Conservation (phyloP, 1,140 invertebrate species). For the Bactericera cockerelli region DNA sequence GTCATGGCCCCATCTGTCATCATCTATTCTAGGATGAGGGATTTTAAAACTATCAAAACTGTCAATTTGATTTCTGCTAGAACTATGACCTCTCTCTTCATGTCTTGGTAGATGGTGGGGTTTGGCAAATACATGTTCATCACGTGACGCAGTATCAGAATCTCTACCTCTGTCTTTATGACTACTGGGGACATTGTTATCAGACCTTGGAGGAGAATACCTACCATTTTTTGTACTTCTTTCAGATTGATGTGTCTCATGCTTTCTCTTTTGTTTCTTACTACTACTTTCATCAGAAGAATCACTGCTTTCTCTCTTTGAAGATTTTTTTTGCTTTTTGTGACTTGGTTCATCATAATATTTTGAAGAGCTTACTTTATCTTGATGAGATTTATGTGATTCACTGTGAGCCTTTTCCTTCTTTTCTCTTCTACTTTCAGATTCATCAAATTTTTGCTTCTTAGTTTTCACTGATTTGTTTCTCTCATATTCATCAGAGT, state of each 20-base stretch:
- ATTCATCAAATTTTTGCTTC: too few relatives aligned
- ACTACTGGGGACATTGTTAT: neutral
- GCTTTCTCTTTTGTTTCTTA: neutral
- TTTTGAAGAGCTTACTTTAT: neutral
- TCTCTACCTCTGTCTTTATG: neutral
- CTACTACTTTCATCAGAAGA: neutral
- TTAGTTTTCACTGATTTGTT: neutral
- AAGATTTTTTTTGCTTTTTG: neutral
- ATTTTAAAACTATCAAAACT: neutral
- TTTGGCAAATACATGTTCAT: constrained; percentile 4
- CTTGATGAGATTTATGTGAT: neutral
- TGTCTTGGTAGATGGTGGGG: neutral
- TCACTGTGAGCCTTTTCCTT: neutral
- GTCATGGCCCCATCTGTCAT: neutral
- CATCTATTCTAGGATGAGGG: neutral
- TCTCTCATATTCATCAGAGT: neutral
- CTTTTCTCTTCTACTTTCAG: neutral
- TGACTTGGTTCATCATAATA: neutral
- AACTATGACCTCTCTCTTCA: neutral
- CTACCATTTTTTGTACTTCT: neutral
- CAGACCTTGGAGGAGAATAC: neutral
- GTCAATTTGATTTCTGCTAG: neutral
- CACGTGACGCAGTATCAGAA: neutral
- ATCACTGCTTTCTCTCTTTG: neutral
- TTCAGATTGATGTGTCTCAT: neutral